A percentile compares a stretch with the other conserved stretches of the same genome.
Evolutionary conservation across 2,797 vertebrate genomes (phyloP).

Genomic region (Cercopithecus diana): DNA sequence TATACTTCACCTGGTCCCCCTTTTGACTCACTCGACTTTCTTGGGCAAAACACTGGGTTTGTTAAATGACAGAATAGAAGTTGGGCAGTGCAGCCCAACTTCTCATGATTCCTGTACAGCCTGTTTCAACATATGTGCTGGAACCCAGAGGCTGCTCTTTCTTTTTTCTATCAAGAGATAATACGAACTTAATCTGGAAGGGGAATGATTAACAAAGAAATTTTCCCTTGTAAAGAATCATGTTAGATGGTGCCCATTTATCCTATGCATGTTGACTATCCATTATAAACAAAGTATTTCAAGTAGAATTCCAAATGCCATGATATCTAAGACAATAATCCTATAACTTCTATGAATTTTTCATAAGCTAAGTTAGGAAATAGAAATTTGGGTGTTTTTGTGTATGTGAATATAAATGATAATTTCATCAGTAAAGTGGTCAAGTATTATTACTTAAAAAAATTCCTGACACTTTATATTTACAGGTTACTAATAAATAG

Average conservation of each 20-base stretch:
- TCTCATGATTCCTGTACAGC: neutral
- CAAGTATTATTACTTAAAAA: neutral
- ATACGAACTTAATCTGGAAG: neutral
- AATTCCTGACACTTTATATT: neutral
- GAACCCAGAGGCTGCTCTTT: neutral
- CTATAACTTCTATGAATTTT: neutral
- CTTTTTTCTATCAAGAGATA: neutral
- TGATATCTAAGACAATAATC: neutral
- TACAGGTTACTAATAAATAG: neutral
- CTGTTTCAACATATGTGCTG: neutral
- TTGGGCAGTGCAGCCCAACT: neutral
- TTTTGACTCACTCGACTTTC: neutral
- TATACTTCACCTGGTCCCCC: neutral
- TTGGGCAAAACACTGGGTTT: neutral
- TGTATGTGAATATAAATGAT: neutral
- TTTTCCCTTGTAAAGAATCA: neutral
- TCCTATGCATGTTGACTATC: neutral
- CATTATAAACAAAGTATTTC: neutral
- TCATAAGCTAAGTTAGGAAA: neutral
- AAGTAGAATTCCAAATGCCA: constrained; percentile 24
- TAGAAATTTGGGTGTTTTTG: neutral
- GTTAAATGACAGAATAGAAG: neutral
- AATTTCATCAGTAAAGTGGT: neutral
- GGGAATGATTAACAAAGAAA: neutral
- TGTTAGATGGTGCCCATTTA: neutral